Evolutionary conservation across 92 coral and sea anemone species (phyloP).

Genomic region (Zoanthus solanderi): DNA sequence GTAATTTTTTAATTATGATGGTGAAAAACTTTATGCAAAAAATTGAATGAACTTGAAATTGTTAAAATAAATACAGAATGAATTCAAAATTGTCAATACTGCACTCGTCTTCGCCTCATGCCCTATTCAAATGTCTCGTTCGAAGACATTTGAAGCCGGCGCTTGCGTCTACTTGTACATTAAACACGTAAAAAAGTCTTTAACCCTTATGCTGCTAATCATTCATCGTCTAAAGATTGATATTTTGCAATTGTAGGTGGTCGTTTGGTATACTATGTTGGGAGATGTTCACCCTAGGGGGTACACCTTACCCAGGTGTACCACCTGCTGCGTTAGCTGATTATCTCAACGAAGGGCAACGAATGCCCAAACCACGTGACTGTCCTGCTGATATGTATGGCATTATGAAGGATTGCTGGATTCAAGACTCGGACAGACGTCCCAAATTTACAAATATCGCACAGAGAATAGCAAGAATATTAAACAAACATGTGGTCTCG

Average conservation of each 20-base stretch:
- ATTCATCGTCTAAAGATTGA: not conserved
- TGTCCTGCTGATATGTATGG: constrained; percentile 57
- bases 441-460: constrained; percentile 53
- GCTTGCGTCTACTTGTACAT: too few species aligned
- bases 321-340: constrained; percentile 56
- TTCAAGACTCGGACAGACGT: constrained; percentile 42
- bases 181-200: too few species aligned
- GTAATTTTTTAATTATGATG: not conserved
- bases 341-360: constrained; percentile 53
- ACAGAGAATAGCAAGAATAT: constrained; percentile 55
- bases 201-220: not conserved
- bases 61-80: too few species aligned
- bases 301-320: constrained; percentile 61
- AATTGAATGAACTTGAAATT: too few species aligned
- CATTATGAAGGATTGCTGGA: constrained; percentile 72
- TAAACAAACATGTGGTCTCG: constrained; percentile 47
- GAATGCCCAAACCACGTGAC: constrained; percentile 63
- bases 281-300: constrained; percentile 67
- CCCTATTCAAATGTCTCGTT: too few species aligned
- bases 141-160: too few species aligned
- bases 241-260: constrained; percentile 37
- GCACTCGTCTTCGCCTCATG: too few species aligned
- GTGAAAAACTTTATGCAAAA: not conserved
- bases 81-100: too few species aligned
- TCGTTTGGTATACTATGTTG: constrained; percentile 62